Conservation (phyloP, 2,797 vertebrate genomes). For the Hapalemur alaotrensis region DNA sequence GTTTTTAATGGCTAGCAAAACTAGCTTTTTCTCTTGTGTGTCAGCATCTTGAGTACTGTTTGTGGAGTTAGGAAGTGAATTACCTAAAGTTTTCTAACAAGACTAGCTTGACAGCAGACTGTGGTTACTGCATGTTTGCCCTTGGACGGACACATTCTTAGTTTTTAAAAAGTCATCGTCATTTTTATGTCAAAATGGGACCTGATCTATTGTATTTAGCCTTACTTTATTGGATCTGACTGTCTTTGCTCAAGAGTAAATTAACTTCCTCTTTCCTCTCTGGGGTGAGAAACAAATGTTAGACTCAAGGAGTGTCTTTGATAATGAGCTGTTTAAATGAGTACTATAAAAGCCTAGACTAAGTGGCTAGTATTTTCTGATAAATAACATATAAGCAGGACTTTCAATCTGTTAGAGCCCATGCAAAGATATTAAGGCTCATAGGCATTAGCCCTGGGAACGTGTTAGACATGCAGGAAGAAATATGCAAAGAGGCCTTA, state of each 20-base stretch:
- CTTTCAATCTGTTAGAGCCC: background rate
- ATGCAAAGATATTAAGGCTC: background rate
- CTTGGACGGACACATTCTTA: background rate
- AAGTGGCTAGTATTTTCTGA: slow-evolving; percentile 11
- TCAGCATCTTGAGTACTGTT: slow-evolving; percentile 9
- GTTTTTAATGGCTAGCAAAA: slow-evolving; percentile 32
- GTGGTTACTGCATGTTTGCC: background rate
- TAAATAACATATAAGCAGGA: background rate
- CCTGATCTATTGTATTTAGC: background rate
- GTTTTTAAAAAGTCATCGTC: slow-evolving; percentile 6
- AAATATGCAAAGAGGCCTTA: background rate
- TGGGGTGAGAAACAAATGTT: slow-evolving; percentile 20
- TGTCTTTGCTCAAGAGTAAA: background rate
- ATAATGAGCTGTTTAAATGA: slow-evolving; percentile 44
- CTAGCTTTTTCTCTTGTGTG: background rate
- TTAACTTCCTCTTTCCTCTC: background rate
- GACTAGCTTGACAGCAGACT: slow-evolving; percentile 9
- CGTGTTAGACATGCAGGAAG: background rate
- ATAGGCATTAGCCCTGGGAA: background rate
- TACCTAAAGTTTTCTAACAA: slow-evolving; percentile 36
- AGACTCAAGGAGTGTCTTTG: background rate
- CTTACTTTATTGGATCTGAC: background rate
- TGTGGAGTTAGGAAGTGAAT: slow-evolving; percentile 27
- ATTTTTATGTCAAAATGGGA: slow-evolving; percentile 23
- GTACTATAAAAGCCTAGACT: background rate